These are phyloP conservation scores for Harpegnathos saltator DNA, from an alignment of 1,140 invertebrate species.

Conservation along the genomic window DNA sequence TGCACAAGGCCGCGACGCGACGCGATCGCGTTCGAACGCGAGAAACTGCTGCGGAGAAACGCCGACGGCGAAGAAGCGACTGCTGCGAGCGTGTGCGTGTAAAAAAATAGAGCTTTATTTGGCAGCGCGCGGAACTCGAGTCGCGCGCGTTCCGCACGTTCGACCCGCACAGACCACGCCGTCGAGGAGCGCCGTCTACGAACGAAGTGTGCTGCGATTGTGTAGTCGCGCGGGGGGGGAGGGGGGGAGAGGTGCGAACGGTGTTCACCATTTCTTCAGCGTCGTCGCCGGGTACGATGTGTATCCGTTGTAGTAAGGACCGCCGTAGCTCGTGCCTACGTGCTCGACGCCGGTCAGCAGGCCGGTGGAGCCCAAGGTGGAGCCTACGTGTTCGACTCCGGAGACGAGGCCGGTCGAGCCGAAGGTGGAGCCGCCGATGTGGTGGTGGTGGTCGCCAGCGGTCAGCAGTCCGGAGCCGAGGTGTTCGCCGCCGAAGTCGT, in stretches of 20 bases:
- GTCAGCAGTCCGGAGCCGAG: too few species aligned
- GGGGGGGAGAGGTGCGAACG: too few species aligned
- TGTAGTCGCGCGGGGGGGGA: constrained; percentile 36
- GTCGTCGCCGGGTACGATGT: constrained; percentile 34
- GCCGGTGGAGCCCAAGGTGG: constrained; percentile 9
- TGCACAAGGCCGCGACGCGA: too few species aligned
- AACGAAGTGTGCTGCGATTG: constrained; percentile 17
- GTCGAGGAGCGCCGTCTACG: background rate
- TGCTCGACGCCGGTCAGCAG: background rate
- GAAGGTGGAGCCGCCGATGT: constrained; percentile 15
- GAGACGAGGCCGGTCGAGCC: constrained; percentile 11
- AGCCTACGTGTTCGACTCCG: constrained; percentile 4
- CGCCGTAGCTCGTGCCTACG: too few species aligned
- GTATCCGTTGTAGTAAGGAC: constrained; percentile 26
- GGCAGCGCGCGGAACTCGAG: constrained; percentile 15
- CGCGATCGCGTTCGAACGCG: too few species aligned
- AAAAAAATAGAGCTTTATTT: constrained; percentile 62
- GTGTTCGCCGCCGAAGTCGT: background rate
- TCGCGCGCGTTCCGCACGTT: constrained; percentile 13
- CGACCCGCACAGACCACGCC: background rate
- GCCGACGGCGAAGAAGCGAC: constrained; percentile 1
- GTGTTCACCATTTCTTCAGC: constrained; percentile 59
- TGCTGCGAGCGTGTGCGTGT: background rate
- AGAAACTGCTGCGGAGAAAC: too few species aligned
- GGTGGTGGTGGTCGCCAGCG: constrained; percentile 8